Conservation (phyloP, 2,797 vertebrate genomes). For the Danio jaintianensis region DNA sequence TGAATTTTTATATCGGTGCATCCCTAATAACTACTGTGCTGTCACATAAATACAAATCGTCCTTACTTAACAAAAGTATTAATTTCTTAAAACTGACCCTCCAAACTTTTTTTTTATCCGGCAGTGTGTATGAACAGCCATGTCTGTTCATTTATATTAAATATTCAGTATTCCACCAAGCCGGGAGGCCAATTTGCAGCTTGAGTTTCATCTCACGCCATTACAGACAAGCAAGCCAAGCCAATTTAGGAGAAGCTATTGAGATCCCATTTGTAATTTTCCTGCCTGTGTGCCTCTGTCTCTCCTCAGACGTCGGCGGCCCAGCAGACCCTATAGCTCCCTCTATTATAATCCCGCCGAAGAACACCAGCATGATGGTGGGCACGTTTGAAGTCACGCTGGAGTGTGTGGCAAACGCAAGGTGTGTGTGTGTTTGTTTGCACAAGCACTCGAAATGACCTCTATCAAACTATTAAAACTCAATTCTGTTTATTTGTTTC, state of each 20-base stretch:
- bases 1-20: too few species aligned
- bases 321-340: slow-evolving; percentile 95
- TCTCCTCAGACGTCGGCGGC: slow-evolving; percentile 86
- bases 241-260: slow-evolving; percentile 14
- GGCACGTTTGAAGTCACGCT: slow-evolving; percentile 92
- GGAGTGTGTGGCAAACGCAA: slow-evolving; percentile 96
- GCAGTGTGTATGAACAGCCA: background rate
- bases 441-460: slow-evolving; percentile 23
- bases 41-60: background rate
- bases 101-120: background rate
- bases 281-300: slow-evolving; percentile 10
- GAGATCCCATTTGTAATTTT: slow-evolving; percentile 23
- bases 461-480: slow-evolving; percentile 36
- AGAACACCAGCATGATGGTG: slow-evolving; percentile 93
- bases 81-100: background rate
- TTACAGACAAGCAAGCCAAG: slow-evolving; percentile 1
- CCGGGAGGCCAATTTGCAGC: slow-evolving; percentile 2
- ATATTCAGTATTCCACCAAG: background rate
- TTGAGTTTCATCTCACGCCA: background rate
- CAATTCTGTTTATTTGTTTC: slow-evolving; percentile 60
- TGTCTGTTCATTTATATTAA: background rate
- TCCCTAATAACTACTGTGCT: too few species aligned
- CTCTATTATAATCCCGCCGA: slow-evolving; percentile 90
- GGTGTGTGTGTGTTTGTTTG: slow-evolving; percentile 71
- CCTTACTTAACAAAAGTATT: background rate